Evolutionary conservation across 2,797 vertebrate species (phyloP).

Genomic region (Pteropus rufus): DNA sequence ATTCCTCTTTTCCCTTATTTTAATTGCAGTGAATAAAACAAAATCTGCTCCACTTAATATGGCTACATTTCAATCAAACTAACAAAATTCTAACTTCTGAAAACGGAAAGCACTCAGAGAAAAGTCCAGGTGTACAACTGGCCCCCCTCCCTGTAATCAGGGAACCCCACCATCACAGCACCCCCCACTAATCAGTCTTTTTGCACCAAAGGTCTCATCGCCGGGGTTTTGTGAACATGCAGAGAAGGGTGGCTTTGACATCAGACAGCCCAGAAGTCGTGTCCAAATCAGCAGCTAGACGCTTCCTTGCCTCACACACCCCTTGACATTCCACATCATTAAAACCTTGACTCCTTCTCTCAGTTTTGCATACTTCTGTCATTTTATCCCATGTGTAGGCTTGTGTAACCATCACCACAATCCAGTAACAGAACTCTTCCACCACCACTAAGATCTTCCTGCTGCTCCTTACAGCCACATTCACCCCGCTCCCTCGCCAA

Average conservation of each 20-base stretch:
- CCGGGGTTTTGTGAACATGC: not conserved
- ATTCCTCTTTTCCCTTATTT: not conserved
- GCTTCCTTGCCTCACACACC: not conserved
- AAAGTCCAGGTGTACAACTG: not conserved
- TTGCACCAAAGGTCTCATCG: not conserved
- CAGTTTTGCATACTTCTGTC: not conserved
- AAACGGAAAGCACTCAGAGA: not conserved
- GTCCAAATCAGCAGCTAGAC: not conserved
- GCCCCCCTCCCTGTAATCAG: not conserved
- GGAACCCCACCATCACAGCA: accelerated
- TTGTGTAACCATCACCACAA: too few relatives aligned
- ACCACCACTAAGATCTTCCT: not conserved
- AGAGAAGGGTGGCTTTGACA: not conserved
- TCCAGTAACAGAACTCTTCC: not conserved
- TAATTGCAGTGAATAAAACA: not conserved
- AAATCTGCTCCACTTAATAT: not conserved
- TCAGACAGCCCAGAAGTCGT: not conserved
- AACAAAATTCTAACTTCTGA: not conserved
- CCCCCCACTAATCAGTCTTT: not conserved
- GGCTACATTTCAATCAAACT: not conserved
- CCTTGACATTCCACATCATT: not conserved
- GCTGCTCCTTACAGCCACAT: not conserved
- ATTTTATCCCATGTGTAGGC: not conserved
- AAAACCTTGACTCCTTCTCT: not conserved
- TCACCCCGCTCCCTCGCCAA: not conserved